Evolutionary conservation across 64 coral and sea anemone species (phyloP).

Genomic region (Dendrophyllia cribrosa): DNA sequence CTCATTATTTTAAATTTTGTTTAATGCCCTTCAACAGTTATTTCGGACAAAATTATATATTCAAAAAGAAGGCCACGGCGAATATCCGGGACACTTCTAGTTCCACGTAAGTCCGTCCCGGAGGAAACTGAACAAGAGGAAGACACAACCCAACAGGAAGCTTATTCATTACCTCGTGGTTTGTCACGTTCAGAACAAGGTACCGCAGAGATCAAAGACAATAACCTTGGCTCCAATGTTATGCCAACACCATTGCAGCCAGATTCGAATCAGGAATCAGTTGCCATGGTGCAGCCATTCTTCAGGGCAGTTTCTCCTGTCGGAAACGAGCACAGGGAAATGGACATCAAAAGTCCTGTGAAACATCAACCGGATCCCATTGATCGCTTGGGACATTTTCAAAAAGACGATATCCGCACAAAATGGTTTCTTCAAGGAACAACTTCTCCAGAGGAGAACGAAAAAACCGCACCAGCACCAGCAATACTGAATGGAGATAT

Average conservation of each 20-base stretch:
- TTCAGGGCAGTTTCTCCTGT: neutral
- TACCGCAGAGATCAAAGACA: neutral
- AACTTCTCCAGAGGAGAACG: neutral
- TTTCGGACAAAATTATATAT: neutral
- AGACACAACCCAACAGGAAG: neutral
- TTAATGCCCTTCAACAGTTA: neutral
- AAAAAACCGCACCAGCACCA: neutral
- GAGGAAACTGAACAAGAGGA: neutral
- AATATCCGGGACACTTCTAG: neutral
- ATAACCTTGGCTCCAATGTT: neutral
- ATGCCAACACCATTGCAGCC: neutral
- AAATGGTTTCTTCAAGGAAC: conserved; percentile 10
- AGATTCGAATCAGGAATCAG: neutral
- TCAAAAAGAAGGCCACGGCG: conserved; percentile 8
- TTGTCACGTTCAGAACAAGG: neutral
- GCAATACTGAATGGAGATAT: neutral
- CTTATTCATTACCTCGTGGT: neutral
- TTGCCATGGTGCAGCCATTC: neutral
- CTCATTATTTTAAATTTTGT: too few species aligned
- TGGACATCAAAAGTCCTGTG: neutral
- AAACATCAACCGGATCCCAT: neutral
- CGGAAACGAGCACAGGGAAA: neutral
- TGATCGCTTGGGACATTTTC: neutral
- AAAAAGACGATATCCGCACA: neutral
- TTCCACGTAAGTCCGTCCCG: neutral